A percentile compares a stretch with the other conserved stretches of the same genome.
Evolutionary conservation across 2,797 vertebrate genomes (phyloP).

Genomic region (Arnoldichthys spilopterus): DNA sequence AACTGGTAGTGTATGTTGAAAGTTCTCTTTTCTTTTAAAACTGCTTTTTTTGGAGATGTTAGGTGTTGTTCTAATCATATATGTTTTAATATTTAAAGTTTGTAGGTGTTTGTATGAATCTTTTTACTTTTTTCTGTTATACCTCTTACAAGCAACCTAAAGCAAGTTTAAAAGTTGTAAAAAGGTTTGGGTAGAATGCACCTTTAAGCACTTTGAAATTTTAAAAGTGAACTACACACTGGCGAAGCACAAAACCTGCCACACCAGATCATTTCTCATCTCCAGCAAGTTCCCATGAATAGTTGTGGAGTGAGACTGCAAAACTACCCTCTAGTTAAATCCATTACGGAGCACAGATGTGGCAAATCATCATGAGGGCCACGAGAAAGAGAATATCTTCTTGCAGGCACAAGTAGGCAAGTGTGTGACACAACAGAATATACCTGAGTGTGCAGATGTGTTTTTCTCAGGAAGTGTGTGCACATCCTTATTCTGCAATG

Average conservation of each 20-base stretch:
- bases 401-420: not conserved
- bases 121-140: too few species aligned
- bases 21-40: too few species aligned
- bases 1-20: too few species aligned
- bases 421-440: not conserved
- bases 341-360: not conserved
- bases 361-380: too few species aligned
- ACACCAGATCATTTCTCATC: not conserved
- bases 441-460: conserved; percentile 31
- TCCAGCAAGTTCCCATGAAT: not conserved
- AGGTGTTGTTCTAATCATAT: too few species aligned
- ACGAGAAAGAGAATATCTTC: not conserved
- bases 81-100: too few species aligned
- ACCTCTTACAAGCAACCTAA: too few species aligned
- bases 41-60: too few species aligned
- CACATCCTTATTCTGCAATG: conserved; percentile 42
- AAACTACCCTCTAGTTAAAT: not conserved
- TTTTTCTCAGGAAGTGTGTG: conserved; percentile 28
- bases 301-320: not conserved
- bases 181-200: too few species aligned
- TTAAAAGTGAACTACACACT: not conserved
- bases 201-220: not conserved
- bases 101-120: too few species aligned
- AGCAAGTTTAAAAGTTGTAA: too few species aligned
- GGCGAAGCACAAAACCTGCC: not conserved